Percentiles rank a stretch among this genome's conserved stretches.
Conservation (phyloP, 2,888 invertebrate genomes). For the Anticlea derivata region DNA sequence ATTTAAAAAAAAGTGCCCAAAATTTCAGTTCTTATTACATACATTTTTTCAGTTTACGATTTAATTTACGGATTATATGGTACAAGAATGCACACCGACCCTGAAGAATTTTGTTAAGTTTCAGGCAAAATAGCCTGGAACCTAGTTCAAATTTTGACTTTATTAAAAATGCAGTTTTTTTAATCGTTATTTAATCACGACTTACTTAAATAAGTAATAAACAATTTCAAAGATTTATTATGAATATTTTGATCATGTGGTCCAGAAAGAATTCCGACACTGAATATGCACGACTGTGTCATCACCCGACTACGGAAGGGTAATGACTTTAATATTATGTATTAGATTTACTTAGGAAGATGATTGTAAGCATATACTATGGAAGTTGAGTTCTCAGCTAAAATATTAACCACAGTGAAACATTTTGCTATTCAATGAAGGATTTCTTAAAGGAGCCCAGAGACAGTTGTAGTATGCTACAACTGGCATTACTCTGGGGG, state of each 20-base stretch:
- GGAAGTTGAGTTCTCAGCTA: conserved; percentile 1
- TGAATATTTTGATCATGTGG: conserved; percentile 5
- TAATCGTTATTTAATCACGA: too few relatives aligned
- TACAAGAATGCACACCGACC: not conserved
- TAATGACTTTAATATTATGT: too few relatives aligned
- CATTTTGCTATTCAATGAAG: conserved; percentile 12
- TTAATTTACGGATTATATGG: not conserved
- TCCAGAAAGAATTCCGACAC: conserved; percentile 10
- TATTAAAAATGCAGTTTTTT: not conserved
- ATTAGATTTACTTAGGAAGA: not conserved
- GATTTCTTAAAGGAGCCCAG: conserved; percentile 11
- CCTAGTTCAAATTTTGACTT: too few relatives aligned
- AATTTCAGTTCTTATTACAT: too few relatives aligned
- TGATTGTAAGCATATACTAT: not conserved
- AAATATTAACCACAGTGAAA: conserved; percentile 1
- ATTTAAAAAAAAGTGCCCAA: too few relatives aligned
- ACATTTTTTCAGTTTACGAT: not conserved
- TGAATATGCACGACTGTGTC: conserved; percentile 2
- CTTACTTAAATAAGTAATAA: not conserved
- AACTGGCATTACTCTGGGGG: not conserved
- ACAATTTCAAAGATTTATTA: conserved; percentile 4
- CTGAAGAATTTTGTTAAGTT: not conserved
- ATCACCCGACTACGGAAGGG: too few relatives aligned
- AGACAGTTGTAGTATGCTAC: conserved; percentile 2
- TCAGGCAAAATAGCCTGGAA: not conserved